Base-by-base conservation (phyloP, 2,113 vertebrate genomes). In the Brachyhypopomus occidentalis region DNA sequence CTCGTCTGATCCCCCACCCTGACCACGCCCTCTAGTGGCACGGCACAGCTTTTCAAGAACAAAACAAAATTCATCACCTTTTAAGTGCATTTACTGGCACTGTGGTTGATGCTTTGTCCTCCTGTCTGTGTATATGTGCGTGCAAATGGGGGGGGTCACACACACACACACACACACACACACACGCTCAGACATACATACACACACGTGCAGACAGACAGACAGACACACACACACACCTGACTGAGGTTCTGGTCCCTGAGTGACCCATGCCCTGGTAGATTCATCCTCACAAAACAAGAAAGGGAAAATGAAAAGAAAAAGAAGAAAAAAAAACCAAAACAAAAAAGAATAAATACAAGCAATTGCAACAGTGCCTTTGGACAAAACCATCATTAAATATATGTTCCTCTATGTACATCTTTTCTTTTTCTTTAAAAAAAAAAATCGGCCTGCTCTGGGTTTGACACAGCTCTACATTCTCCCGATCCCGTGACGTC, bases 301-400 rank as follows among this genome's bases (percentile, higher is more conserved):
- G 23, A 74, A 70, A 48, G 59, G 17, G 71, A 48, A 34, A 27
- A 81, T 20, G 17, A 72, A 22, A 5, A 7, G 20, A 60, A 25
- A 59, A 74, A 30, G 5, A 27, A 27, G 48, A 77, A 75, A 52
- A 62, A 38, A n/a, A 5, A 38, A 82, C 63, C 56, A 62, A 60
- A 72, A 80, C 79, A 56, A 82, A 79, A 78, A 79, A 20, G 23
- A 88, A 86, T 82, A 86, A 88, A 88, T 84, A 86, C 25, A 78
- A 86, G 83, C 76, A 79, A 79, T 83, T 79, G 83, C 74, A 83
- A 85, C 72, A 84, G 86, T 86, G 84, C 86, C 79, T 82, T 84
- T 82, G 78, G 77, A 84, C 84, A 84, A 74, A 86, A 73, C 80
- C 60, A 17, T 83, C 72, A 67, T 85, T 78, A 80, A 80, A 88